Evolutionary conservation across 1,140 invertebrate genomes (phyloP), one percentile per base, ranked within the genome.

Genomic region (Papilio aristodemus): DNA sequence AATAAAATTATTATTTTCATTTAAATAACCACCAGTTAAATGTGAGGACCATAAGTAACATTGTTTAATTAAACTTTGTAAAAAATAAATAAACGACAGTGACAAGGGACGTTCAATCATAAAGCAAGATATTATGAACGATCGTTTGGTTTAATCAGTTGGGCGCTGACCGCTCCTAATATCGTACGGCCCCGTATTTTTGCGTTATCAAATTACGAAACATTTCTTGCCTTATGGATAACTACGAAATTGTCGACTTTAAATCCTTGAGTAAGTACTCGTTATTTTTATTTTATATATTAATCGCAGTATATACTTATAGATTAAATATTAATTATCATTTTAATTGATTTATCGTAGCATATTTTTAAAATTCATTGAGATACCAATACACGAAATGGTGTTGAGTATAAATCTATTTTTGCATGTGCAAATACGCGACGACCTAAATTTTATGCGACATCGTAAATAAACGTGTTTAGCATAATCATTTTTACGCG

Each of bases 81-180:
- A n/a, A n/a, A n/a, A n/a, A n/a, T n/a, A n/a, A n/a, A n/a, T n/a
- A 66, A 66, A 50, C 63, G 62, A 68, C 63, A 36, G 70, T 72
- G 96, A 80, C 97, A 99, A 87, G 98, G 98, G n/a, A 99, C 97
- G 78, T 79, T 83, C 84, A 86, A 83, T 86, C 77, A 80, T 72
- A 73, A 80, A 72, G 50, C 67, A 76, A 74, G 71, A 75, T 80
- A 77, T 86, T 83, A 89, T 89, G 80, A 84, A 81, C 76, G 76
- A 86, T 84, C 78, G 77, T 87, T 81, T 75, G 68, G 67, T 39
- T 76, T 84, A 86, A 85, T 85, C 83, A 91, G 87, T 91, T 79
- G 78, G 79, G 74, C 85, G 80, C 70, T 81, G 84, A 84, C 79
- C 81, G 81, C 75, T 67, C 66, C 22, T 14, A 67, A 77, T 63